Conservation (phyloP, 2,797 vertebrate genomes). For the Chelonia mydas region DNA sequence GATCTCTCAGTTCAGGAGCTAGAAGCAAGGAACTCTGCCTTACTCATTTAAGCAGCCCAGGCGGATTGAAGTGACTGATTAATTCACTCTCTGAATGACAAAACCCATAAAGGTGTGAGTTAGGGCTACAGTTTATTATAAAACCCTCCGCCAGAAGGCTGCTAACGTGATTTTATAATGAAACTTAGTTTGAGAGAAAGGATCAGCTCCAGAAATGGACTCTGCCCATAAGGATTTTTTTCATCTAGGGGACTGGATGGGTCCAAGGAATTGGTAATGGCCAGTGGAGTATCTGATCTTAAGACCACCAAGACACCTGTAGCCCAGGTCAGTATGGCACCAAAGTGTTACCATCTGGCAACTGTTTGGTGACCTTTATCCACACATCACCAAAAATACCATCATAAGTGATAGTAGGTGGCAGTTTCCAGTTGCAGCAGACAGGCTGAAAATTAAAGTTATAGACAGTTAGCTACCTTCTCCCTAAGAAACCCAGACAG, state of each 20-base stretch:
- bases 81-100: neutral
- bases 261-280: neutral
- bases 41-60: neutral
- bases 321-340: neutral
- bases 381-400: neutral
- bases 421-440: neutral
- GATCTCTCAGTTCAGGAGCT: conserved; percentile 2
- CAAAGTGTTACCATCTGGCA: neutral
- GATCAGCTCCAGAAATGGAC: fast-evolving
- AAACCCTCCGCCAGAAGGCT: neutral
- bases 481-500: neutral
- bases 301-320: neutral
- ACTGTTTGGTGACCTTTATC: neutral
- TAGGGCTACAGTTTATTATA: neutral
- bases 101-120: neutral
- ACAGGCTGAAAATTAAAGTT: neutral
- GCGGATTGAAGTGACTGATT: neutral
- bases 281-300: neutral
- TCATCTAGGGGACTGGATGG: neutral
- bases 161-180: neutral
- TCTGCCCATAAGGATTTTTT: neutral
- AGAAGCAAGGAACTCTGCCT: neutral
- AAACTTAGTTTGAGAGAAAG: neutral
- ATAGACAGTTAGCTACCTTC: neutral
- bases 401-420: neutral